Percentiles rank a stretch among this genome's conserved stretches.
Conservation (phyloP, 1,140 invertebrate species). For the Varroa destructor region DNA sequence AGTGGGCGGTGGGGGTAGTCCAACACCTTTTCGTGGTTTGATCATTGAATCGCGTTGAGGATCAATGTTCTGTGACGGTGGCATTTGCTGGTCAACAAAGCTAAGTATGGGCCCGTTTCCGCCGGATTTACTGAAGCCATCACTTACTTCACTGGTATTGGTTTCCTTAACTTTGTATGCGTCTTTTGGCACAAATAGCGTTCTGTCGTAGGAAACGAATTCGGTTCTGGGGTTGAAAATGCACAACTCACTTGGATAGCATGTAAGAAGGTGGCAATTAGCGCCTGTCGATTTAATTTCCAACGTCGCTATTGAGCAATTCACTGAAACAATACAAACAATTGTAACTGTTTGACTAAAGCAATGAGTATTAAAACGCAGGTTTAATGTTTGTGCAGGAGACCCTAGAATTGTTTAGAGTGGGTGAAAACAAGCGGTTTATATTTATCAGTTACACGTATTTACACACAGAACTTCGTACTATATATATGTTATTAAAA, state of each 20-base stretch:
- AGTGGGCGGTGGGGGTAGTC: neutral
- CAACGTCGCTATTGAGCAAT: constrained; percentile 8
- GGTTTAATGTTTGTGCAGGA: too few relatives aligned
- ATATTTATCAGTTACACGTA: too few relatives aligned
- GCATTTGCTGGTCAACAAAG: neutral
- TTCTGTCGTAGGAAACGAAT: constrained; percentile 12
- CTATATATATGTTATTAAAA: too few relatives aligned
- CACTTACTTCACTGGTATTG: neutral
- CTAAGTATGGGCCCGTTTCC: neutral
- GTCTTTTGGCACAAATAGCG: constrained; percentile 6
- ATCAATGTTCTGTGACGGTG: too few relatives aligned
- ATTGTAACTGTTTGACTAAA: too few relatives aligned
- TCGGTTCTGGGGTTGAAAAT: constrained; percentile 4
- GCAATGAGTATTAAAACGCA: too few relatives aligned
- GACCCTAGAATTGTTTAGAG: too few relatives aligned
- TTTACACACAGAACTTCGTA: too few relatives aligned
- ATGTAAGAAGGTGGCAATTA: constrained; percentile 2
- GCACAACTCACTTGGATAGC: constrained; percentile 15
- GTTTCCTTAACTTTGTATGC: neutral
- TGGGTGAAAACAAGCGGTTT: too few relatives aligned
- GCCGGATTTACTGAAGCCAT: neutral
- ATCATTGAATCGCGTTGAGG: constrained; percentile 11
- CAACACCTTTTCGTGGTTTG: constrained; percentile 24
- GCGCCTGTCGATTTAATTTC: constrained; percentile 2
- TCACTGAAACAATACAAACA: neutral